Evolutionary conservation across 2,888 invertebrate species (phyloP).

Genomic region (Drosophila affinis): DNA sequence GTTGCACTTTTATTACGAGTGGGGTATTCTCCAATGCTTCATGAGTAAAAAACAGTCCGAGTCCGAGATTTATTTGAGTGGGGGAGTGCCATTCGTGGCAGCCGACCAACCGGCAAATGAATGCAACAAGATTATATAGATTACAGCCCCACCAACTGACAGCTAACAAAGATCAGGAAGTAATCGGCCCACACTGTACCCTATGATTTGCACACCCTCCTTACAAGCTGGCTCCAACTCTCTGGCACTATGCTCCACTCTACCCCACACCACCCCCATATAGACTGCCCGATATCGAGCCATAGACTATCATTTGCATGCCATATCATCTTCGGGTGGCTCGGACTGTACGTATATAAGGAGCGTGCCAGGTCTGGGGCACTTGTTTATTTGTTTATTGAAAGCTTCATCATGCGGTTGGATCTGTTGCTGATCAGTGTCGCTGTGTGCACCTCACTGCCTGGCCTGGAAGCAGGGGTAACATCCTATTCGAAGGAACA

Average conservation of each 20-base stretch:
- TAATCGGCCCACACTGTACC: background rate
- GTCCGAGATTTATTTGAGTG: background rate
- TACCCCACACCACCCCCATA: background rate
- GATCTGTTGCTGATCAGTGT: slow-evolving; percentile 6
- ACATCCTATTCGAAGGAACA: background rate
- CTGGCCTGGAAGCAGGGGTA: slow-evolving; percentile 15
- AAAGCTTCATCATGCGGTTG: slow-evolving; percentile 19
- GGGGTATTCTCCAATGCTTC: too few species aligned
- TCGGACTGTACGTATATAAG: slow-evolving; percentile 8
- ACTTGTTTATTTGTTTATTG: background rate
- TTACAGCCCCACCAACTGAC: background rate
- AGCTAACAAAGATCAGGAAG: background rate
- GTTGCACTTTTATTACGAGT: too few species aligned
- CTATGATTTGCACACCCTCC: background rate
- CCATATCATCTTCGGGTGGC: background rate
- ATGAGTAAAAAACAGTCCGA: too few species aligned
- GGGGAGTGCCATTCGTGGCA: background rate
- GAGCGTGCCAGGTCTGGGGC: background rate
- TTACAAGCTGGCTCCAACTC: background rate
- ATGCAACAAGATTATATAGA: background rate
- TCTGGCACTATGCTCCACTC: background rate
- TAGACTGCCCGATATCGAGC: background rate
- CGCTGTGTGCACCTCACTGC: background rate
- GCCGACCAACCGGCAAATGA: background rate
- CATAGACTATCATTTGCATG: background rate